Conservation (phyloP, 2,113 vertebrate genomes). For the Noctilio leporinus region DNA sequence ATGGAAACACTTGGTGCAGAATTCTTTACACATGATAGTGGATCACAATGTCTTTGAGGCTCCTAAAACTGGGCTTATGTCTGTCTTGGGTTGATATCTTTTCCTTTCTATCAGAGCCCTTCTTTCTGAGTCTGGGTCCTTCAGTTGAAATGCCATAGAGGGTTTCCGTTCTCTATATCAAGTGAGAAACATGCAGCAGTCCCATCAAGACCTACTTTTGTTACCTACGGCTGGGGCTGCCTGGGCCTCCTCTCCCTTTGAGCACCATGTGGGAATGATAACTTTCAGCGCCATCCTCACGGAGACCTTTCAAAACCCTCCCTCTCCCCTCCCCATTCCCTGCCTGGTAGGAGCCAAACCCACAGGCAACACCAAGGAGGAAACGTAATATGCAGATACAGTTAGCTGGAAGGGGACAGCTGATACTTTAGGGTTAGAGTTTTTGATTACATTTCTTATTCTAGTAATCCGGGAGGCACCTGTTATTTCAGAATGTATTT, state of each 20-base stretch:
- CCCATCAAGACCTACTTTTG: background rate
- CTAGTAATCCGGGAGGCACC: background rate
- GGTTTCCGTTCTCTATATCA: background rate
- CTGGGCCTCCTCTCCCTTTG: background rate
- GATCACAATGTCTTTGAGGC: background rate
- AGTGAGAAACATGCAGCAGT: background rate
- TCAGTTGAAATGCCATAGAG: background rate
- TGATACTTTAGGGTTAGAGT: background rate
- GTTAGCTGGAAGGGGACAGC: background rate
- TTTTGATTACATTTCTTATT: background rate
- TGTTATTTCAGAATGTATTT: background rate
- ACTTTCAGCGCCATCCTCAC: background rate
- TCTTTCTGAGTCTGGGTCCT: background rate
- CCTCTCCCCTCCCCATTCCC: no score
- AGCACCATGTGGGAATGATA: no score
- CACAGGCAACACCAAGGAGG: background rate
- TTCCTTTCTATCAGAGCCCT: background rate
- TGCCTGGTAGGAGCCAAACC: background rate
- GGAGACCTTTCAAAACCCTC: background rate
- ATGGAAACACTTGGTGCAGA: background rate
- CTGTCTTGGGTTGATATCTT: background rate
- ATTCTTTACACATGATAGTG: background rate
- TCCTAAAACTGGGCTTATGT: background rate
- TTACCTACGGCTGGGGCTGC: background rate
- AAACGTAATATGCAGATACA: background rate